A percentile compares a stretch with the other conserved stretches of the same genome.
Evolutionary conservation across 2,797 vertebrate species (phyloP).

Genomic region (Characodon lateralis): DNA sequence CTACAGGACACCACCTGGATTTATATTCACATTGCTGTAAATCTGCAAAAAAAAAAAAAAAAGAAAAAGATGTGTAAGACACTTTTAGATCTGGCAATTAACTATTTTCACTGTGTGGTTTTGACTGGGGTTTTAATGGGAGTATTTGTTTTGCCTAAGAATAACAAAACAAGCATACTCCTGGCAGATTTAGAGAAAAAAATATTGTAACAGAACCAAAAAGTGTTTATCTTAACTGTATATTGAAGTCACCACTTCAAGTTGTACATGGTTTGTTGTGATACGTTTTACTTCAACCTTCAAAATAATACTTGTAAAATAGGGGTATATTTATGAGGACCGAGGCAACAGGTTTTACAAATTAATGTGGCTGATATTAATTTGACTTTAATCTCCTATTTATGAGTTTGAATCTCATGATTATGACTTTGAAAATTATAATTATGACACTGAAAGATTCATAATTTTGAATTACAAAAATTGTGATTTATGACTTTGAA

Average conservation of each 20-base stretch:
- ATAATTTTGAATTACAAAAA: too few relatives aligned
- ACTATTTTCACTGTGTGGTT: not conserved
- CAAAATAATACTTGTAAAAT: not conserved
- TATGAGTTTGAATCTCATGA: not conserved
- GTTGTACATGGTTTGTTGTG: not conserved
- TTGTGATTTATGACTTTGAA: too few relatives aligned
- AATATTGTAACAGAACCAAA: not conserved
- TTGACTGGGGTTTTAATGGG: not conserved
- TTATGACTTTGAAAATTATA: not conserved
- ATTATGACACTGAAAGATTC: not conserved
- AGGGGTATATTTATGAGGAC: not conserved
- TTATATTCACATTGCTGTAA: not conserved
- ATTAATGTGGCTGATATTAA: not conserved
- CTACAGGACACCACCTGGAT: not conserved
- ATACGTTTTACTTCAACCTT: not conserved
- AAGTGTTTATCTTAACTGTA: not conserved
- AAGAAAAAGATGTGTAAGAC: not conserved
- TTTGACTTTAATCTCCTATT: not conserved
- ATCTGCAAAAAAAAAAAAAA: not conserved
- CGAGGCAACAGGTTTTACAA: not conserved
- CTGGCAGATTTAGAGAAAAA: not conserved
- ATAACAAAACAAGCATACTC: not conserved
- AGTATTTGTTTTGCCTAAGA: not conserved
- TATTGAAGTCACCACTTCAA: not conserved
- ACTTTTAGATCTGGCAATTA: not conserved